Base-by-base conservation (phyloP, 2,888 invertebrate genomes). In the Chamaedrilus cognettii region DNA sequence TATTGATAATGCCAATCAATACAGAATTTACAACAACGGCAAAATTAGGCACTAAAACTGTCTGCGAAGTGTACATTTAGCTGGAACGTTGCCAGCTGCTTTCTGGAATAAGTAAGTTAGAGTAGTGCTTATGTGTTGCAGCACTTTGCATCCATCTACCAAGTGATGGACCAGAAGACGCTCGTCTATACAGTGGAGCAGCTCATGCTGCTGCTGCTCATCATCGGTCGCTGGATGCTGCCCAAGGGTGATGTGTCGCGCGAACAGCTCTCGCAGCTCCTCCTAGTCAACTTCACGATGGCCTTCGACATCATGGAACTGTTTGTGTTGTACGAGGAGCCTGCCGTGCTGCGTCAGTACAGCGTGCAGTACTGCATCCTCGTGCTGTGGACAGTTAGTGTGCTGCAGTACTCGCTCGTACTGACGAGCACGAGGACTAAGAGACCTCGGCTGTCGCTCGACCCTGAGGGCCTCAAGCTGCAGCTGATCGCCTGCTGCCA, bases 201-300 rank as follows among this genome's bases (percentile, higher is more conserved):
- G 71, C 70, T 76, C 11, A 70, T 80, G 61, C 68, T 80, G 4
- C 75, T 79, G 52, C 64, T 78, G 23, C 72, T 81, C 2, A 78
- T 81, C 49, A 60, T 80, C 4, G 76, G 77, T 23, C 70, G 80
- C n/a, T 81, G 81, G 81, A 34, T 79, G 35, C 74, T 80, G 30
- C 81, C 81, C 1, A 72, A 77, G 26, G 79, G 79, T 2, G 68
- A 76, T n/a, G 73, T 84, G 59, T 79, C 79, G 11, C 74, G 83
- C 11, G 80, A 83, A 62, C 79, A 84, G 60, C 76, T 84, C 7
- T 83, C 83, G 0, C 83, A 84, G 68, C 75, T 84, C 2, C 76
- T 84, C n/a, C 77, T 84, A 58, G 83, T 82, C 59, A 84, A 84
- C 71, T 76, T 84, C 61, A 83, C 81, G 32, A 80, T 83, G 69